Percentiles rank a stretch among this genome's conserved stretches.
Evolutionary conservation across 2,113 vertebrate genomes (phyloP).

Genomic region (Spea multiplicata): DNA sequence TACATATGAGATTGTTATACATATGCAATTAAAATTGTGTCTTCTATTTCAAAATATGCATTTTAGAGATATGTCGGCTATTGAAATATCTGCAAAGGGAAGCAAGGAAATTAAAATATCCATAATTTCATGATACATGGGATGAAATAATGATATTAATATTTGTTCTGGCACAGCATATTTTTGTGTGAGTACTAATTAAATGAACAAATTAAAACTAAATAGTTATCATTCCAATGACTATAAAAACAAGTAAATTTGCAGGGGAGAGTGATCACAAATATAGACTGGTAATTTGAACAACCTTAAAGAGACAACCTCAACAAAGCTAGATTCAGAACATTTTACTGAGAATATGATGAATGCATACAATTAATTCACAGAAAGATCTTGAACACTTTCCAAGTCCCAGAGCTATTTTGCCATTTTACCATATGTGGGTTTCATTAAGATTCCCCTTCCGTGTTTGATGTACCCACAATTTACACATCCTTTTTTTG

Average conservation of each 20-base stretch:
- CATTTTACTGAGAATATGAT: too few relatives aligned
- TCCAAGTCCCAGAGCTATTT: too few relatives aligned
- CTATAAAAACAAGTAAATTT: not conserved
- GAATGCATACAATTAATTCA: too few relatives aligned
- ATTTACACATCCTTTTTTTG: too few relatives aligned
- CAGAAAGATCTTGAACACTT: too few relatives aligned
- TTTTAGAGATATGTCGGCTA: conserved; percentile 25
- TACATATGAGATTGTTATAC: conserved; percentile 4
- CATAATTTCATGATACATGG: conserved; percentile 22
- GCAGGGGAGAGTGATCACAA: too few relatives aligned
- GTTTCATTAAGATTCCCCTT: too few relatives aligned
- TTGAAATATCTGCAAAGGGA: conserved; percentile 10
- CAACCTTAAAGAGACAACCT: too few relatives aligned
- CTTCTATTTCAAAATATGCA: conserved; percentile 36
- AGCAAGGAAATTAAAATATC: conserved; percentile 11
- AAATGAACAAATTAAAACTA: conserved; percentile 21
- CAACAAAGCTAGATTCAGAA: too few relatives aligned
- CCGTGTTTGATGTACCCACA: too few relatives aligned
- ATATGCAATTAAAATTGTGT: conserved; percentile 23
- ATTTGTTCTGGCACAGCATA: conserved; percentile 35
- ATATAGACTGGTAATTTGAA: too few relatives aligned
- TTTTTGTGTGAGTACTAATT: conserved; percentile 19
- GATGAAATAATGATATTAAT: conserved; percentile 39
- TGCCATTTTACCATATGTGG: too few relatives aligned
- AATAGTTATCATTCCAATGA: not conserved